Conservation (phyloP, 2,113 vertebrate genomes). For the Gyps fulvus region DNA sequence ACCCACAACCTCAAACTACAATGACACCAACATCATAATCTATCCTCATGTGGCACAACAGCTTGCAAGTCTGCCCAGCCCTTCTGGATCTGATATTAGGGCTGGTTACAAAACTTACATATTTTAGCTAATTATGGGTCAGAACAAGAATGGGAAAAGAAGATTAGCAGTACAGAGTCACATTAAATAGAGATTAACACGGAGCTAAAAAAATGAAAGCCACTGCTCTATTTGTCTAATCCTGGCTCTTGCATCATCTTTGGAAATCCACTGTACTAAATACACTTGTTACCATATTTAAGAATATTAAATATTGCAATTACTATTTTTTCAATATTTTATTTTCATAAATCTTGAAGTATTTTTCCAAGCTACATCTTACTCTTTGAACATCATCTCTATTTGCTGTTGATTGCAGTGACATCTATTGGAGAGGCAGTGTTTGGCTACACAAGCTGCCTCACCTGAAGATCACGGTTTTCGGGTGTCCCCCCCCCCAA, state of each 20-base stretch:
- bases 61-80: not conserved
- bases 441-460: conserved; percentile 9
- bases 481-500: not conserved
- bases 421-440: conserved; percentile 75
- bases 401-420: conserved; percentile 71
- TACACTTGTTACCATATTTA: not conserved
- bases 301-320: not conserved
- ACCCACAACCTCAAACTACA: not conserved
- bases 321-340: not conserved
- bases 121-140: conserved; percentile 43
- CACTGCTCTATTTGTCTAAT: not conserved
- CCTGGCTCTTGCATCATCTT: not conserved
- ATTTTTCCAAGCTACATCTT: not conserved
- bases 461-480: not conserved
- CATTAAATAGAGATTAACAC: conserved; percentile 42
- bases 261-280: not conserved
- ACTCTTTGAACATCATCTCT: not conserved
- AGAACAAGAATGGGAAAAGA: not conserved
- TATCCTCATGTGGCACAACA: not conserved
- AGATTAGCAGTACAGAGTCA: conserved; percentile 19
- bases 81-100: not conserved
- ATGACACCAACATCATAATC: not conserved
- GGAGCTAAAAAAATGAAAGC: conserved; percentile 22
- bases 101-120: not conserved
- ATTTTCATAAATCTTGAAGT: not conserved